Percentiles rank a stretch among this genome's conserved stretches.
These are phyloP conservation scores for Mormyrops boulengeri DNA, from an alignment of 2,797 vertebrate genomes.

Conservation along the genomic window DNA sequence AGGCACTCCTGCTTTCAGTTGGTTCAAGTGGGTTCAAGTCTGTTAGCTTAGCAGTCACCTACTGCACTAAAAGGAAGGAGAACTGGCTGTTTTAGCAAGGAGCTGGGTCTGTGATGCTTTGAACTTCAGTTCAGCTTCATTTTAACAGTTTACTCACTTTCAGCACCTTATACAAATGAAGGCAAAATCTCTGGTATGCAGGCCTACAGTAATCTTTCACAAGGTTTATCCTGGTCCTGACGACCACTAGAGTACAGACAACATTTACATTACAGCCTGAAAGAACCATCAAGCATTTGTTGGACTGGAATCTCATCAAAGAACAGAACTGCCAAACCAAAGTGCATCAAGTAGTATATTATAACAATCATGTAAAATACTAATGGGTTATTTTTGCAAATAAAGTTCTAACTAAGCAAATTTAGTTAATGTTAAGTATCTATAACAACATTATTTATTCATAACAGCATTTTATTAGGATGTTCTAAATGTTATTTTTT, in stretches of 20 bases:
- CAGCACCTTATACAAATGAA: neutral
- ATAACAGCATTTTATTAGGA: slow-evolving; percentile 2
- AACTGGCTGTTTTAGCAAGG: neutral
- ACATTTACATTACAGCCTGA: slow-evolving; percentile 1
- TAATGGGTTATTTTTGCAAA: neutral
- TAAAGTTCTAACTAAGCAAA: neutral
- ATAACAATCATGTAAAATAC: neutral
- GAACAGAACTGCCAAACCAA: neutral
- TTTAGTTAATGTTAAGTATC: neutral
- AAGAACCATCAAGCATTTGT: neutral
- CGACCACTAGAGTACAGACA: neutral
- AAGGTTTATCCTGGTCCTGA: neutral
- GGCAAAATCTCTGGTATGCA: neutral
- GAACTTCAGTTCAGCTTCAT: slow-evolving; percentile 1
- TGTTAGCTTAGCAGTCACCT: neutral
- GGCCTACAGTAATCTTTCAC: neutral
- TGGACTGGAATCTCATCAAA: neutral
- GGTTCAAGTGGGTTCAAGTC: neutral
- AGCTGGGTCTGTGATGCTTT: slow-evolving; percentile 4
- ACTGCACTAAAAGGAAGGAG: no score
- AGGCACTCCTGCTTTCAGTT: neutral
- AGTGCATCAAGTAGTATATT: neutral
- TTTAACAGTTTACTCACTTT: slow-evolving; percentile 12
- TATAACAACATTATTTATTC: slow-evolving; percentile 3
- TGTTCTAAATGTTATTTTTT: neutral